phyloP scores from a whole-genome alignment of 2,113 vertebrate species.

The Hypocryptadius cinnamomeus region DNA sequence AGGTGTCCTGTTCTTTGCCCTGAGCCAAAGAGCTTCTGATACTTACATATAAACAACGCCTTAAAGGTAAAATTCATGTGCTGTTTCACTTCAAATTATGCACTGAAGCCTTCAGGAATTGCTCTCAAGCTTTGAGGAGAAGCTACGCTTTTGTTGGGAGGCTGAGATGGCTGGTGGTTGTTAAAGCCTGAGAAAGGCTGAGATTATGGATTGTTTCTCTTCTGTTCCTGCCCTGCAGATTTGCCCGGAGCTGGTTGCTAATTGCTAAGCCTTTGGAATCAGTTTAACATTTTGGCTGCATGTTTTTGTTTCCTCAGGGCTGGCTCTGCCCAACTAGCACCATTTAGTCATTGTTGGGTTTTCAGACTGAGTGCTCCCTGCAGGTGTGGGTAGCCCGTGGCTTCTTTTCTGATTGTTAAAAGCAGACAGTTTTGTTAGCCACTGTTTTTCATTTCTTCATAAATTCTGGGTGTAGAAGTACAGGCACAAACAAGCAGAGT shows the following conservation, averaged over 20 bases:
- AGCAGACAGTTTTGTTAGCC: neutral
- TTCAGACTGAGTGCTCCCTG: neutral
- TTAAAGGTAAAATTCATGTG: neutral
- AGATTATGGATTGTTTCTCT: neutral
- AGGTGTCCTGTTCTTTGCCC: neutral
- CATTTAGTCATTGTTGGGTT: neutral
- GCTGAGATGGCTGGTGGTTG: accelerated
- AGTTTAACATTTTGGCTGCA: neutral
- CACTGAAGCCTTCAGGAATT: neutral
- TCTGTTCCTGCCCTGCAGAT: neutral
- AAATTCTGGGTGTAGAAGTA: neutral
- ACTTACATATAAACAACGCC: neutral
- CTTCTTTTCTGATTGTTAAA: neutral
- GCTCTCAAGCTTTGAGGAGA: neutral
- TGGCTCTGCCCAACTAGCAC: neutral
- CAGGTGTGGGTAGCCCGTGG: neutral
- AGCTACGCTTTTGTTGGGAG: neutral
- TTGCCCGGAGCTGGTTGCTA: neutral
- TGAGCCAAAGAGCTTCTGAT: neutral
- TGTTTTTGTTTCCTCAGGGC: neutral
- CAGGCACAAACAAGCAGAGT: neutral
- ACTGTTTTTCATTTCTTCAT: neutral
- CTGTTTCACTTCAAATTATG: neutral
- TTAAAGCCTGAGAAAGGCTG: neutral
- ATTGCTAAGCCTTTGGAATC: neutral